These are phyloP conservation scores for Pseudomyrmex gracilis DNA, from an alignment of 1,140 invertebrate genomes.

Conservation along the genomic window DNA sequence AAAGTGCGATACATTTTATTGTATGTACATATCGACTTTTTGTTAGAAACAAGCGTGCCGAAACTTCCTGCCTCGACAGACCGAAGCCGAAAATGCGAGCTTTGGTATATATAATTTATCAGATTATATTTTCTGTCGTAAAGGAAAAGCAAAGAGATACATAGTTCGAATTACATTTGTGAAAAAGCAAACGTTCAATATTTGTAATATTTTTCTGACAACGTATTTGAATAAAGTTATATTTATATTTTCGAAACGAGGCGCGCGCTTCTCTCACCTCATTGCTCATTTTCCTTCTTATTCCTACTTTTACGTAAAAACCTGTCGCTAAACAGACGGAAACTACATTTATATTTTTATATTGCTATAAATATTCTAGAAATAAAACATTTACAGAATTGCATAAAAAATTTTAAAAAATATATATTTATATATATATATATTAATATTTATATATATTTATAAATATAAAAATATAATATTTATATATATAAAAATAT, in stretches of 20 bases:
- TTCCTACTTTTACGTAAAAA: not conserved
- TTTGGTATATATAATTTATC: conserved; percentile 44
- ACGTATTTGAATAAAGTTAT: conserved; percentile 79
- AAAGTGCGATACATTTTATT: conserved; percentile 6
- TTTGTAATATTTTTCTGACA: conserved; percentile 80
- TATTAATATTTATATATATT: too few relatives aligned
- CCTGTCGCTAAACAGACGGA: not conserved
- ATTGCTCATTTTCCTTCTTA: conserved; percentile 1
- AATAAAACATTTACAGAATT: too few relatives aligned
- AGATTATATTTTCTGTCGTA: conserved; percentile 59
- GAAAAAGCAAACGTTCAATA: conserved; percentile 71
- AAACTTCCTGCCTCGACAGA: conserved; percentile 59
- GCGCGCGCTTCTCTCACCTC: not conserved
- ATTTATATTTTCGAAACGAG: conserved; percentile 78
- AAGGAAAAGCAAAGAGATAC: conserved; percentile 29
- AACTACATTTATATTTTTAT: too few relatives aligned
- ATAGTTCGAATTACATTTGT: conserved; percentile 69
- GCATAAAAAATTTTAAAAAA: too few relatives aligned
- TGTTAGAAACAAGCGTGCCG: conserved; percentile 36
- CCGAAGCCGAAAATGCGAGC: conserved; percentile 17
- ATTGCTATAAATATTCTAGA: too few relatives aligned
- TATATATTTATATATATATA: too few relatives aligned
- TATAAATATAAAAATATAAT: too few relatives aligned
- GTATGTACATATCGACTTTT: conserved; percentile 23
- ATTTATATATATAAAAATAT: too few relatives aligned